phyloP scores from a whole-genome alignment of 2,113 vertebrate genomes.

The Odobenus rosmarus region DNA sequence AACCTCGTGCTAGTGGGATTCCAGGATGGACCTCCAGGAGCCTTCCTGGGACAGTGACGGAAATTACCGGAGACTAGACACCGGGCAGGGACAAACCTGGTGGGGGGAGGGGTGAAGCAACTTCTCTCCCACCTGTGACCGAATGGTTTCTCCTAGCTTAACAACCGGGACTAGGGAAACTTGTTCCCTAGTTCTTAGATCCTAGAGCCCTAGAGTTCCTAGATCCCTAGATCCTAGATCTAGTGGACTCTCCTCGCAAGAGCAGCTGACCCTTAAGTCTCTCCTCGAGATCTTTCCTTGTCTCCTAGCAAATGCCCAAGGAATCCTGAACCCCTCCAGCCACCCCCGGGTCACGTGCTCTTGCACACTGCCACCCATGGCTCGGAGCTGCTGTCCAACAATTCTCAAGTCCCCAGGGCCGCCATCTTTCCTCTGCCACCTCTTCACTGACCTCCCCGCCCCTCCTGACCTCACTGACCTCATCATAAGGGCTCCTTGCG shows the following conservation, averaged over 20 bases:
- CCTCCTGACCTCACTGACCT: background rate
- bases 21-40: background rate
- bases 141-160: background rate
- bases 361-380: background rate
- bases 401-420: background rate
- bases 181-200: too few species aligned
- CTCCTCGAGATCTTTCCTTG: background rate
- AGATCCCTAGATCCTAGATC: background rate
- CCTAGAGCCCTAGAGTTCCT: too few species aligned
- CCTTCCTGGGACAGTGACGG: background rate
- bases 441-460: background rate
- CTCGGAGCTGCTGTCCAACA: background rate
- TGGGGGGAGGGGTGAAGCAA: background rate
- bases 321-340: background rate
- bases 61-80: background rate
- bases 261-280: background rate
- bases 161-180: background rate
- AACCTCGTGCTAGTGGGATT: too few species aligned
- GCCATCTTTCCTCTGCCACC: background rate
- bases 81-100: too few species aligned
- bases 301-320: background rate
- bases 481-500: background rate
- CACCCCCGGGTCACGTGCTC: accelerated
- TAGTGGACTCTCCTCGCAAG: background rate
- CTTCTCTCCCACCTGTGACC: background rate